Conservation (phyloP, 2,888 invertebrate species). For the Caenorhabditis zanzibari region DNA sequence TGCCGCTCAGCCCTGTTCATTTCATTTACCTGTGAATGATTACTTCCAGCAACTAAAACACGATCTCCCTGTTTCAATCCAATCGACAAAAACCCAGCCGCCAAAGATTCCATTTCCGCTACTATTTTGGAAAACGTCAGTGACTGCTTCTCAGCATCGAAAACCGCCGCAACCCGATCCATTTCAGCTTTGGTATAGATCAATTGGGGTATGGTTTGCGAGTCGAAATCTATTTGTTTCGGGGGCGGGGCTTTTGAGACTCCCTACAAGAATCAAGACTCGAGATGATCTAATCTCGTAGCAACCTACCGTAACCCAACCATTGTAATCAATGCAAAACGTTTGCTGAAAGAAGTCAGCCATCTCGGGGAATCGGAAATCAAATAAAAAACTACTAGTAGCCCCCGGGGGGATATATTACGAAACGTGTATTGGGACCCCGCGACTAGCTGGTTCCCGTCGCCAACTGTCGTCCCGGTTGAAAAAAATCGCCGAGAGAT, state of each 20-base stretch:
- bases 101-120: conserved; percentile 78
- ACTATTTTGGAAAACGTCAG: conserved; percentile 74
- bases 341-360: conserved; percentile 62
- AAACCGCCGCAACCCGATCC: conserved; percentile 77
- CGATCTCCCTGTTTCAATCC: conserved; percentile 84
- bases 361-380: conserved; percentile 20
- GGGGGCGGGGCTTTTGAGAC: conserved; percentile 68
- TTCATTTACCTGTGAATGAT: conserved; percentile 78
- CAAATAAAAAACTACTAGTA: conserved; percentile 20
- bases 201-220: conserved; percentile 79
- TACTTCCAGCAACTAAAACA: conserved; percentile 85
- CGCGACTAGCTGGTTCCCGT: conserved; percentile 5
- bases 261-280: conserved; percentile 43
- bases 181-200: conserved; percentile 75
- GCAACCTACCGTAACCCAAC: conserved; percentile 70
- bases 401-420: background rate
- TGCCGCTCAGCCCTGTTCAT: too few species aligned
- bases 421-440: conserved; percentile 16
- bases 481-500: conserved; percentile 12
- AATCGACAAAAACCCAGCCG: conserved; percentile 84
- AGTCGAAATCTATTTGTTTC: conserved; percentile 73
- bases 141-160: conserved; percentile 78
- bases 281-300: too few species aligned
- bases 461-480: conserved; percentile 35
- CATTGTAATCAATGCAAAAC: conserved; percentile 72